phyloP scores from a whole-genome alignment of 2,888 invertebrate species.

The Homarus gammarus region DNA sequence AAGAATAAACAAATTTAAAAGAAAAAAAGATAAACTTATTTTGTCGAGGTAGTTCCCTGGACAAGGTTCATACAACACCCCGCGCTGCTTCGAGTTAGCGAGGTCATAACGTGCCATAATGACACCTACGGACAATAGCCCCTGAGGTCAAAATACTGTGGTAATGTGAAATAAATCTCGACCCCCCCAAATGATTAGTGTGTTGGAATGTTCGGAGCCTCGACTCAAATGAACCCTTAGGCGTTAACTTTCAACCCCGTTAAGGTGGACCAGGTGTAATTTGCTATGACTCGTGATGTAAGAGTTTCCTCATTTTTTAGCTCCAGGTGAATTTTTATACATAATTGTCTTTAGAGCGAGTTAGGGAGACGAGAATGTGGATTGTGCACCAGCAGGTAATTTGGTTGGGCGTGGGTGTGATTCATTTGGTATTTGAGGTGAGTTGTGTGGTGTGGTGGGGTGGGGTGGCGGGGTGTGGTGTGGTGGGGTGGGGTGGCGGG shows the following conservation, averaged over 20 bases:
- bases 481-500: neutral
- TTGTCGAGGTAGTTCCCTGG: no score
- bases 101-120: conserved; percentile 20
- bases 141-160: conserved; percentile 30
- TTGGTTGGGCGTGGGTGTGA: neutral
- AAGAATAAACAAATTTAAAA: no score
- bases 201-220: conserved; percentile 33
- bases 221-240: conserved; percentile 40
- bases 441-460: conserved; percentile 13
- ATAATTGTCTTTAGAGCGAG: neutral
- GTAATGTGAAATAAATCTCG: conserved; percentile 51
- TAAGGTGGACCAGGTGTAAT: conserved; percentile 10
- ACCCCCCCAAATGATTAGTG: conserved; percentile 47
- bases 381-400: neutral
- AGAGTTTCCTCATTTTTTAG: neutral
- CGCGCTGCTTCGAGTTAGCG: neutral
- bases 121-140: neutral
- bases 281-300: neutral
- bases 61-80: no score
- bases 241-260: conserved; percentile 29
- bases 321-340: neutral
- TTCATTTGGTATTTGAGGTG: conserved; percentile 4
- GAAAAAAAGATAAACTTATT: neutral
- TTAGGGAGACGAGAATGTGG: neutral
- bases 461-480: neutral